Conservation (phyloP, 2,113 vertebrate genomes). For the Fregetta grallaria region DNA sequence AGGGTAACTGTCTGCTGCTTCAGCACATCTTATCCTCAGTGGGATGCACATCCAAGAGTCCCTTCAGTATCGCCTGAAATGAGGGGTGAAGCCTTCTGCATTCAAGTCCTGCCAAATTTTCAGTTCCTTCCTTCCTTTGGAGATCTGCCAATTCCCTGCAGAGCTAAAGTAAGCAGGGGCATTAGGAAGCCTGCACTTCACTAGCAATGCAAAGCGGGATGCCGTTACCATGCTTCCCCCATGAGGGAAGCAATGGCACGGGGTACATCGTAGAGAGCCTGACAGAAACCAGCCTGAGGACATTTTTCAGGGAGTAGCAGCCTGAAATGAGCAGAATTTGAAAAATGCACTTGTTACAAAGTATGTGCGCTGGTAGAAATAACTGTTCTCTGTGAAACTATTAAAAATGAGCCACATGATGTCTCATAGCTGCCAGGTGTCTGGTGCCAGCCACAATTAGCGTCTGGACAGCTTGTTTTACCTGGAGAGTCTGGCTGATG, state of each 20-base stretch:
- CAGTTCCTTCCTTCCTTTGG: background rate
- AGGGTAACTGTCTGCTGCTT: background rate
- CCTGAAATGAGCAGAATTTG: background rate
- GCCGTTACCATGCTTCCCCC: background rate
- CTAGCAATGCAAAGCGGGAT: background rate
- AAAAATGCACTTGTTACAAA: background rate
- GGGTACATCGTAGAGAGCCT: background rate
- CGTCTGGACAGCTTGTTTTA: background rate
- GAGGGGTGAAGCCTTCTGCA: background rate
- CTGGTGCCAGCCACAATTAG: background rate
- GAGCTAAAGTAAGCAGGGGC: background rate
- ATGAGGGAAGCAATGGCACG: background rate
- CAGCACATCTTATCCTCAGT: background rate
- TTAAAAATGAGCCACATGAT: background rate
- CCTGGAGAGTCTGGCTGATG: background rate
- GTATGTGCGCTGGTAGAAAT: background rate
- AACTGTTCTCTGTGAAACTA: background rate
- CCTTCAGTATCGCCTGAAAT: background rate
- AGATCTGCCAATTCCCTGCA: background rate
- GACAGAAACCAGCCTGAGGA: background rate
- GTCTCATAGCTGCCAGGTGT: background rate
- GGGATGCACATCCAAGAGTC: background rate
- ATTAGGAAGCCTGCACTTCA: background rate
- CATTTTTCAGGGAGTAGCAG: background rate
- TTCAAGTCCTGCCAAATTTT: background rate